These are phyloP conservation scores for Salminus brasiliensis DNA, from an alignment of 2,113 vertebrate genomes.

Conservation along the genomic window DNA sequence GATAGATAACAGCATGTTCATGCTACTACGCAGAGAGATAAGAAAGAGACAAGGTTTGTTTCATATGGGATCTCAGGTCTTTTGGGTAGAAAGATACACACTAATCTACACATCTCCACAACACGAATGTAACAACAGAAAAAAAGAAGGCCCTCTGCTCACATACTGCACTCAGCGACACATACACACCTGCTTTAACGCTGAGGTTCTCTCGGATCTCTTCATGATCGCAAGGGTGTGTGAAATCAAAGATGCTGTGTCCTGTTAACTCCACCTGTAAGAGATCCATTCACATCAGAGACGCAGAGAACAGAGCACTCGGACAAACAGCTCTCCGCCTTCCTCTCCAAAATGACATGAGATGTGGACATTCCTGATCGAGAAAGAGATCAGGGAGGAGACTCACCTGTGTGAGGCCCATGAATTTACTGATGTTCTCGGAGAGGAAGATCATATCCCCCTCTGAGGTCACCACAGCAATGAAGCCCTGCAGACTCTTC, in stretches of 20 bases:
- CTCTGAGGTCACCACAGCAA: slow-evolving; percentile 88
- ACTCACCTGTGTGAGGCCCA: slow-evolving; percentile 91
- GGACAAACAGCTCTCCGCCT: not conserved
- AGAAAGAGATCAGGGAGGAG: not conserved
- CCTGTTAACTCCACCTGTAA: slow-evolving; percentile 92
- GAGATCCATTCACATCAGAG: not conserved
- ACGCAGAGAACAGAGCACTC: not conserved
- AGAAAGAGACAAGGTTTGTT: not conserved
- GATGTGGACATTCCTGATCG: not conserved
- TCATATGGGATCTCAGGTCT: not conserved
- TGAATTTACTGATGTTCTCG: slow-evolving; percentile 90
- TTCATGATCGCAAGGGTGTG: slow-evolving; percentile 94
- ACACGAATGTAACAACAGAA: not conserved
- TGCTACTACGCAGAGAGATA: slow-evolving; percentile 1
- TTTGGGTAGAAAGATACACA: not conserved
- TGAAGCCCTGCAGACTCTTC: slow-evolving; percentile 90
- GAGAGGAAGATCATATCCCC: slow-evolving; percentile 95
- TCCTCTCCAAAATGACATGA: not conserved
- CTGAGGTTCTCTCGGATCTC: slow-evolving; percentile 90
- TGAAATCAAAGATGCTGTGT: slow-evolving; percentile 95
- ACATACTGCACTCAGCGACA: not conserved
- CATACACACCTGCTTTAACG: slow-evolving; percentile 78
- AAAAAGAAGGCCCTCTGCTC: not conserved
- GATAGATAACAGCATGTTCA: slow-evolving; percentile 6
- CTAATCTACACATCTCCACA: not conserved